A percentile compares a stretch with the other conserved stretches of the same genome.
These are phyloP conservation scores for Tonatia bakeri DNA, from an alignment of 2,113 vertebrate genomes.

Conservation along the genomic window DNA sequence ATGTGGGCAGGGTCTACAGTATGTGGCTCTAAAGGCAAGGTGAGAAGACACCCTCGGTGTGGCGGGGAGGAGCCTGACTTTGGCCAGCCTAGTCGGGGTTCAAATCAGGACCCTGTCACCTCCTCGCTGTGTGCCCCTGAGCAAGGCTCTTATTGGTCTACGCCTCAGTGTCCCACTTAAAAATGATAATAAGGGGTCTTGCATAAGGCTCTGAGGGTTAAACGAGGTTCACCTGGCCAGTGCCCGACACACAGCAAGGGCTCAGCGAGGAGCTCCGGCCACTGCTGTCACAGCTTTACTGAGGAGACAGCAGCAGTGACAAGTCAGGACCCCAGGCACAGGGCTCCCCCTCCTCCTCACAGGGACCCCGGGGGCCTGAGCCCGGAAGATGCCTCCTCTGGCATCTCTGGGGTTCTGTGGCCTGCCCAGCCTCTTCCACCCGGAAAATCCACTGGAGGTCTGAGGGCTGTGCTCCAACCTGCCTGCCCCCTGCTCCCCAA, in stretches of 20 bases:
- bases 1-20: fast-evolving
- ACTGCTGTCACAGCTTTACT: not conserved
- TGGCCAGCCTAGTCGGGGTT: not conserved
- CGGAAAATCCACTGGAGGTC: not conserved
- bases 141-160: not conserved
- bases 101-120: not conserved
- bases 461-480: no score
- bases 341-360: fast-evolving
- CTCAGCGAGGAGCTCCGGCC: fast-evolving
- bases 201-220: not conserved
- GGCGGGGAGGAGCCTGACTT: not conserved
- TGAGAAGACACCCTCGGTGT: not conserved
- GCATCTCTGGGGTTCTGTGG: not conserved
- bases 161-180: not conserved
- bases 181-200: not conserved
- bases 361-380: not conserved
- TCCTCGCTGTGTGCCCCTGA: not conserved
- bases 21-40: fast-evolving
- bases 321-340: not conserved
- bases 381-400: not conserved
- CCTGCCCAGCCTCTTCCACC: not conserved
- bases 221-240: not conserved
- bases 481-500: not conserved
- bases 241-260: not conserved
- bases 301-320: not conserved